Evolutionary conservation across 2,113 vertebrate genomes (phyloP), one percentile per base, ranked within the genome.

Genomic region (Clupea harengus): DNA sequence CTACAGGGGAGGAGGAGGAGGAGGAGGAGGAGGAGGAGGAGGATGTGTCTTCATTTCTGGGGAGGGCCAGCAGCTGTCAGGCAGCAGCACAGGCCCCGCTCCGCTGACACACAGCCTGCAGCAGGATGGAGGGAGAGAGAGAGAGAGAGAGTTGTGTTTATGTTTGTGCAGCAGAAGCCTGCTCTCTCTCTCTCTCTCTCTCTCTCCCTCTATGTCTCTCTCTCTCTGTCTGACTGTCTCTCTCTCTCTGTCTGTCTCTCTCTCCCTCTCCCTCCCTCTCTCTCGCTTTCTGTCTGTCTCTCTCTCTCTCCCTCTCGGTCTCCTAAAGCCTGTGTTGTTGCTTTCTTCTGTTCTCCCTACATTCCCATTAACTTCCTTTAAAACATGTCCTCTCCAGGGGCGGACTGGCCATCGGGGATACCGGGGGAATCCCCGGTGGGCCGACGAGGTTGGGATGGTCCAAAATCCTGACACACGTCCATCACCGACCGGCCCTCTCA

Each of bases 101-200:
- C 17, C 28, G 83, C 78, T 89, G 81, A 82, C 54, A 50, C 72
- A 83, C 18, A 86, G 85, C 85, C 85, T 88, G 28, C 45, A 81
- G 85, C 85, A 50, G 39, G 28, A 81, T 47, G 49, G 44, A 83
- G 32, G 44, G 75, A 44, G 50, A n/a, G 20, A 49, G 32, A 47
- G 46, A 67, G 20, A 49, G 54, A 57, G 54, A 57, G 54, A 17
- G 54, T n/a, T n/a, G n/a, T n/a, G n/a, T n/a, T n/a, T n/a, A n/a
- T 60, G 17, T 60, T n/a, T 60, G 5, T 60, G 18, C 54, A 57
- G 15, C 54, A 15, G 4, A 47, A 18, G 4, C 54, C 22, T 60
- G 17, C 15, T 17, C 22, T 60, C 15, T 60, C 17, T 17, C 15
- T 20, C 54, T 60, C 54, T 18, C 17, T 60, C 18, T 22, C 54